Percentiles rank a stretch among this genome's conserved stretches.
These are phyloP conservation scores for Prunella fulvescens DNA, from an alignment of 2,113 vertebrate genomes.

Conservation along the genomic window DNA sequence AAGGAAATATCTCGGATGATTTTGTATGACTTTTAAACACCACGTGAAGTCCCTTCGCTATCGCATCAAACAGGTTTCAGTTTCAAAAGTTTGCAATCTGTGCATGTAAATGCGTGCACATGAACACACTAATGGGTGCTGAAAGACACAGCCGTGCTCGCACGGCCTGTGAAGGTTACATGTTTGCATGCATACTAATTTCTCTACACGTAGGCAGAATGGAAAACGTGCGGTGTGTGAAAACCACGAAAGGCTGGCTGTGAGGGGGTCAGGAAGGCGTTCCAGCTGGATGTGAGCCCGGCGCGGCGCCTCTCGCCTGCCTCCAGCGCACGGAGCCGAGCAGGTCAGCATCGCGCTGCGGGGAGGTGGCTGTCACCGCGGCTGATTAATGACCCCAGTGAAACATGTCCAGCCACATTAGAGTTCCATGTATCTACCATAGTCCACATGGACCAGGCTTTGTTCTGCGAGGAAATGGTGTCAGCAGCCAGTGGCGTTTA, in stretches of 20 bases:
- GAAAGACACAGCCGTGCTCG: rapidly evolving
- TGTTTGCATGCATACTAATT: not conserved
- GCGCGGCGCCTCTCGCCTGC: constrained; percentile 21
- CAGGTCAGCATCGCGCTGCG: constrained; percentile 72
- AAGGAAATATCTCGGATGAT: not conserved
- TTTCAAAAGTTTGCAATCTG: not conserved
- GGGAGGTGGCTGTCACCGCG: constrained; percentile 91
- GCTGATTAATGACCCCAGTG: constrained; percentile 99
- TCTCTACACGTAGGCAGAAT: rapidly evolving
- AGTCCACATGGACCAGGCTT: constrained; percentile 94
- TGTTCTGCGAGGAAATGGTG: constrained; percentile 99
- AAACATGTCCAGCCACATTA: constrained; percentile 99
- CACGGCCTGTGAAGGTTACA: rapidly evolving
- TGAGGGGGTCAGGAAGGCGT: not conserved
- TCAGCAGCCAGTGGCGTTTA: constrained; percentile 96
- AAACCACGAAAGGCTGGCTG: not conserved
- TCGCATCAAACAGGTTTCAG: not conserved
- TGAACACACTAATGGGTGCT: rapidly evolving
- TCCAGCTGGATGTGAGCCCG: not conserved
- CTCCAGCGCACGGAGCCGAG: constrained; percentile 52
- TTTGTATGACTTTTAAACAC: not conserved
- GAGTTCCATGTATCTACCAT: constrained; percentile 96
- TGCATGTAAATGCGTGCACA: rapidly evolving
- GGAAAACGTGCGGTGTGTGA: rapidly evolving
- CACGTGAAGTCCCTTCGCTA: not conserved